Evolutionary conservation across 2,888 invertebrate species (phyloP), one percentile per base, ranked within the genome.

Genomic region (Drosophila sordidapex): DNA sequence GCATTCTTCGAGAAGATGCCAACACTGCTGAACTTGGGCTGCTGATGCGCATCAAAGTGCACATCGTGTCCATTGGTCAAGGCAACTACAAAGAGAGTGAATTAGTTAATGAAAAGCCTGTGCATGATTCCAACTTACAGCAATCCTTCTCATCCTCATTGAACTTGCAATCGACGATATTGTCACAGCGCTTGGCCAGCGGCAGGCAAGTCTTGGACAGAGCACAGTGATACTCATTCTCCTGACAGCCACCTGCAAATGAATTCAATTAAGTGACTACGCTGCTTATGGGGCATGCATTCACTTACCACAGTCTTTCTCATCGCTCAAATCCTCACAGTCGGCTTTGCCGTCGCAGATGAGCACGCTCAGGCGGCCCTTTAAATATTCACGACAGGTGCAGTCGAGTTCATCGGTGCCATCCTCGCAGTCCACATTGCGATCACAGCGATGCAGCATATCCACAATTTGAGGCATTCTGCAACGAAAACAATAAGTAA

Each of bases 101-200:
- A 15, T 13, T 27, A 35, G 4, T 35, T 18, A 18, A 31, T 10
- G 35, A 7, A 6, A 8, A 3, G 5, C 1, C 0, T 4, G 2
- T 3, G 18, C 1, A 10, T 0, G 25, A 11, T 8, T 29, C 81
- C 96, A 31, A 83, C 96, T 95, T 93, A 97, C 97, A 95, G 91
- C 97, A 97, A 91, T 97, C 95, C 59, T 94, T 89, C 94, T 97
- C 97, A 90, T 97, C 97, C 93, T 97, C 97, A 33, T 95, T 94
- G 76, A 94, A 92, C 25, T 93, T 93, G 90, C 97, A 97, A 79
- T 97, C 95, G 1, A 93, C 82, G 52, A 90, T 92, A 35, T 94
- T 94, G 92, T 97, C 95, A 89, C 97, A 97, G 25, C 94, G 94
- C 75, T 94, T 94, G 48, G 93, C 90, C 13, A 92, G 86, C 1